Base-by-base conservation (phyloP, 2,113 vertebrate species). In the Bombycilla garrulus region DNA sequence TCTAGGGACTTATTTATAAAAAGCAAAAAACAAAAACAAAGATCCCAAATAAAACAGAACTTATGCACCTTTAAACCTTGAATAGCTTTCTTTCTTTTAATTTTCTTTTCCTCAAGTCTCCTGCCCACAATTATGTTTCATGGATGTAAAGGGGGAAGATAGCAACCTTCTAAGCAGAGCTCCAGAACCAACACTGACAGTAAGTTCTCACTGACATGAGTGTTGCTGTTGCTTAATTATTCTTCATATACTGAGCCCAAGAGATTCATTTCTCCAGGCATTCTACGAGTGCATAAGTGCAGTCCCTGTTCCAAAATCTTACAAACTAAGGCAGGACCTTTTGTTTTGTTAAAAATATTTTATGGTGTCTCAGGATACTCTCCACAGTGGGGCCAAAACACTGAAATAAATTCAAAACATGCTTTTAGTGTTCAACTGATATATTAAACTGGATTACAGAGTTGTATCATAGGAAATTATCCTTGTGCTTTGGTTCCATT, bases 381-480 rank as follows among this genome's bases (percentile, higher is more conserved):
- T 81, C 74, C 74, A 82, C 73, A 53, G 2, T 45, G 29, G 56
- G 61, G 62, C 2, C 80, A 83, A 91, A 70, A 15, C 28, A n/a
- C 19, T 57, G 82, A 92, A 93, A 74, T 90, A 85, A 95, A 97
- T 83, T 96, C 73, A 80, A 56, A 94, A 94, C 54, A 69, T 65
- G 91, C 92, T 95, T 95, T 86, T 76, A 94, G 65, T 56, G 61
- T 62, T 91, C 10, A 5, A 33, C 71, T 88, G 73, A 90, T 95
- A 88, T 50, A 94, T 93, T 95, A 92, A 95, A 95, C 91, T 92
- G 90, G 96, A 94, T 96, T 95, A 97, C 72, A 87, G 89, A 93
- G 94, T 87, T 92, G 80, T 90, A 95, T 96, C 90, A 77, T 84
- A 93, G 94, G 89, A 96, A 92, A 92, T 92, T 36, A 95, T 79